Base-by-base conservation (phyloP, 30 jellyfish, hydroid and myxozoan species). In the Aurelia aurita region DNA sequence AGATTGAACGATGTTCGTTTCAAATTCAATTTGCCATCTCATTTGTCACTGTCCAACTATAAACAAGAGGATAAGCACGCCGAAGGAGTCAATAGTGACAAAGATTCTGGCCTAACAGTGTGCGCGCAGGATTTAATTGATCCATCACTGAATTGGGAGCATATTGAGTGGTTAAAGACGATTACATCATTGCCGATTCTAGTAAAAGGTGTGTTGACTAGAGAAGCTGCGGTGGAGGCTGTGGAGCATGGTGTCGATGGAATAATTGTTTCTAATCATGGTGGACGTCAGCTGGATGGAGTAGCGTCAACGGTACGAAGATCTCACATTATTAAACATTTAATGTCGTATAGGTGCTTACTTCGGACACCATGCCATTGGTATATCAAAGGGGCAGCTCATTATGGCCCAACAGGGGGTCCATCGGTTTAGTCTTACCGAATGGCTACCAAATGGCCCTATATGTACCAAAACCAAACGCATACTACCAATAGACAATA, bases 261-360 rank as follows among this genome's bases (percentile, higher is more conserved):
- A 22, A 86, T 92, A 0, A 87, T 92, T 69, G 98, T 92, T 23
- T 92, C 98, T 12, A 92, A 92, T 70, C 98, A 92, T 75, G 98
- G 98, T 35, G 98, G 96, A 16, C 72, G 98, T 32, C 98, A 92
- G 82, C 66, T 92, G 27, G 98, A 92, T 82, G 96, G 97, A 21
- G 97, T 82, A 43, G 90, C 98, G 32, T 55, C 97, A 23, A 92
- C 97, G 62, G 98, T 92, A 82, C 58, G 90, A 18, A 20, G 5
- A 25, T 23, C 43, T 69, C 1, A 22, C 39, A 3, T 62, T 62
- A 16, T 62, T 62, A 3, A 5, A 5, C 0, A 34, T 70, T 43
- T 71, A 0, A 21, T 73, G 32, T n/a, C 20, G 7, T 31, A 7
- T 10, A n/a, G n/a, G n/a, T n/a, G n/a, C n/a, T n/a, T n/a, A n/a